A percentile compares a stretch with the other conserved stretches of the same genome.
phyloP scores from a whole-genome alignment of 92 coral and sea anemone species.

The Bergia puertoricense region DNA sequence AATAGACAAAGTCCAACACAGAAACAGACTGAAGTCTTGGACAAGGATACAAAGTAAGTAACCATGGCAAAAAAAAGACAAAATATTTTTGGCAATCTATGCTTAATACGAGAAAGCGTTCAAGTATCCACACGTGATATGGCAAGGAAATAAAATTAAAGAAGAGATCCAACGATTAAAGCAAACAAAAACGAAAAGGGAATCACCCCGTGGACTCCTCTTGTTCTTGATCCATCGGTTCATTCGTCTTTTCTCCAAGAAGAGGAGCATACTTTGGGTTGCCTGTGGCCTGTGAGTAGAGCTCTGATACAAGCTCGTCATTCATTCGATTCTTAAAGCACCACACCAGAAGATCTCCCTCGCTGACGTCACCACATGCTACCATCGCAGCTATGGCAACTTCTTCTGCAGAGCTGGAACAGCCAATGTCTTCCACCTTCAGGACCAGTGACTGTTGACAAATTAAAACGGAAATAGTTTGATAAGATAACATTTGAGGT shows the following conservation, averaged over 20 bases:
- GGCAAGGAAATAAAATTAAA: too few species aligned
- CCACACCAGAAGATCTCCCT: constrained; percentile 73
- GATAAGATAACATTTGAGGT: not conserved
- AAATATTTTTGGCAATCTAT: too few species aligned
- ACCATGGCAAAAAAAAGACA: too few species aligned
- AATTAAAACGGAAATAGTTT: not conserved
- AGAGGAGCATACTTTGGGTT: constrained; percentile 58
- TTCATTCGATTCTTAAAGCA: constrained; percentile 52
- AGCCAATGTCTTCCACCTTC: constrained; percentile 55
- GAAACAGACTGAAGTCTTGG: not conserved
- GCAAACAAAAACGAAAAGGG: not conserved
- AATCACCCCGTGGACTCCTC: constrained; percentile 20
- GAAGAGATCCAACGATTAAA: too few species aligned
- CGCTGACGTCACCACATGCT: constrained; percentile 61
- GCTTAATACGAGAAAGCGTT: too few species aligned
- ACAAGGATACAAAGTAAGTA: too few species aligned
- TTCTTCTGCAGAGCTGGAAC: constrained; percentile 63
- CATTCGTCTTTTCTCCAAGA: constrained; percentile 3
- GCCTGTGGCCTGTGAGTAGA: constrained; percentile 64
- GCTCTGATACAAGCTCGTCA: constrained; percentile 43
- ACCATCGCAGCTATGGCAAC: constrained; percentile 75
- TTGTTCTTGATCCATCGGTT: constrained; percentile 27
- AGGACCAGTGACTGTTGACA: constrained; percentile 37
- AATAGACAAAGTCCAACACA: too few species aligned
- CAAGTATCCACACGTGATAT: too few species aligned